Evolutionary conservation across 1,140 invertebrate species (phyloP).

Genomic region (Pseudachorutes palmiensis): DNA sequence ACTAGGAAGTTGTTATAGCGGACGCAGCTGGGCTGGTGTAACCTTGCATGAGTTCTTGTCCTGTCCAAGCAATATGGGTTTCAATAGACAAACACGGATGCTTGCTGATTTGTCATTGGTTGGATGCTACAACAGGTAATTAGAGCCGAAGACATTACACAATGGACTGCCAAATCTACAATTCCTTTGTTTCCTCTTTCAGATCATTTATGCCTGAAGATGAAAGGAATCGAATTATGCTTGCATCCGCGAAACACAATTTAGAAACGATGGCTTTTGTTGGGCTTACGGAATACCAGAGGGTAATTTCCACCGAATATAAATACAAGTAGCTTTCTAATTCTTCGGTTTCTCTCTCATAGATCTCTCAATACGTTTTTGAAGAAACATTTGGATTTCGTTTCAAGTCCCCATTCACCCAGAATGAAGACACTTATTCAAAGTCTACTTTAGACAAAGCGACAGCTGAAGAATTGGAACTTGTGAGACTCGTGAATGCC

Average conservation of each 20-base stretch:
- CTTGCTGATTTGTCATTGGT: constrained; percentile 86
- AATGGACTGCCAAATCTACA: background rate
- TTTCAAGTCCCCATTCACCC: constrained; percentile 78
- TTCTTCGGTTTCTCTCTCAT: constrained; percentile 16
- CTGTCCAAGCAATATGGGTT: constrained; percentile 86
- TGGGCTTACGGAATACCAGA: constrained; percentile 90
- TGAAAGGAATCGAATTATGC: constrained; percentile 68
- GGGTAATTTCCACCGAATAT: constrained; percentile 47
- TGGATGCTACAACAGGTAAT: constrained; percentile 78
- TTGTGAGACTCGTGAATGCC: constrained; percentile 70
- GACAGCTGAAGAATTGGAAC: constrained; percentile 59
- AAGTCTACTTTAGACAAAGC: constrained; percentile 65
- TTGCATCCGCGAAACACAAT: constrained; percentile 91
- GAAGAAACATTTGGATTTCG: constrained; percentile 92
- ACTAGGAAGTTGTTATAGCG: constrained; percentile 68
- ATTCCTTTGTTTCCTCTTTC: background rate
- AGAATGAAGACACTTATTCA: constrained; percentile 80
- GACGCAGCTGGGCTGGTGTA: constrained; percentile 57
- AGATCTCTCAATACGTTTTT: constrained; percentile 88
- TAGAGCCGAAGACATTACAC: background rate
- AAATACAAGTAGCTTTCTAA: background rate
- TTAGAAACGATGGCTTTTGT: constrained; percentile 92
- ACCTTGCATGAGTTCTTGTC: constrained; percentile 74
- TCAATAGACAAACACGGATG: constrained; percentile 96
- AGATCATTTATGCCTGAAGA: constrained; percentile 57